These are phyloP conservation scores for Calidris pygmaea DNA, from an alignment of 2,113 vertebrate species.

Conservation along the genomic window DNA sequence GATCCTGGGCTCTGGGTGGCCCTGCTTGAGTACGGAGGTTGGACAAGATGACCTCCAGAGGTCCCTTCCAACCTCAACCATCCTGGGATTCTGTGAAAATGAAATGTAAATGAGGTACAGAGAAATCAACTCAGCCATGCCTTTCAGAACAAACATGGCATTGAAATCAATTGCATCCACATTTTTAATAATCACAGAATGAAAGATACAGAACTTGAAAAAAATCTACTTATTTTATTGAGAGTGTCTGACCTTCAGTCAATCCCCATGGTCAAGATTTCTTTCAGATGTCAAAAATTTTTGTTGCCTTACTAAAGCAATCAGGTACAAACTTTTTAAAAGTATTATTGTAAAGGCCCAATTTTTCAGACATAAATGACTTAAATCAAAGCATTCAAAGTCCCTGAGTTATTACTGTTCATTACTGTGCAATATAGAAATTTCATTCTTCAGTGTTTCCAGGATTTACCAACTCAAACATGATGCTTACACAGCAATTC, in stretches of 20 bases:
- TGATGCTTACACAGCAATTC: neutral
- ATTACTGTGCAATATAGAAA: neutral
- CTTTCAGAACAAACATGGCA: neutral
- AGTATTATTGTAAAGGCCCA: neutral
- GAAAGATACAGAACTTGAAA: neutral
- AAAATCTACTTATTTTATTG: neutral
- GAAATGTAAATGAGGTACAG: neutral
- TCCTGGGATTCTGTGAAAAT: neutral
- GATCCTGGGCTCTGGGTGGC: neutral
- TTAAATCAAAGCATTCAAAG: neutral
- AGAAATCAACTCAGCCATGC: neutral
- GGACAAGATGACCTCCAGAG: neutral
- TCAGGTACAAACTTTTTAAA: neutral
- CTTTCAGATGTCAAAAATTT: neutral
- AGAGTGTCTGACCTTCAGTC: neutral
- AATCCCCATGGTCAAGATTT: neutral
- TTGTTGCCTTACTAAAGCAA: neutral
- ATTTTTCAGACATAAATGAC: neutral
- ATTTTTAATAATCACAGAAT: neutral
- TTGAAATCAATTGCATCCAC: neutral
- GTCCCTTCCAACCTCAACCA: neutral
- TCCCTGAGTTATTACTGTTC: neutral
- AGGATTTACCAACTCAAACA: neutral
- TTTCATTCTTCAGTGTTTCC: neutral
- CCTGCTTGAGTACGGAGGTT: neutral